A percentile compares a stretch with the other conserved stretches of the same genome.
Conservation (phyloP, 1,140 invertebrate species). For the Lanistes nyassanus region DNA sequence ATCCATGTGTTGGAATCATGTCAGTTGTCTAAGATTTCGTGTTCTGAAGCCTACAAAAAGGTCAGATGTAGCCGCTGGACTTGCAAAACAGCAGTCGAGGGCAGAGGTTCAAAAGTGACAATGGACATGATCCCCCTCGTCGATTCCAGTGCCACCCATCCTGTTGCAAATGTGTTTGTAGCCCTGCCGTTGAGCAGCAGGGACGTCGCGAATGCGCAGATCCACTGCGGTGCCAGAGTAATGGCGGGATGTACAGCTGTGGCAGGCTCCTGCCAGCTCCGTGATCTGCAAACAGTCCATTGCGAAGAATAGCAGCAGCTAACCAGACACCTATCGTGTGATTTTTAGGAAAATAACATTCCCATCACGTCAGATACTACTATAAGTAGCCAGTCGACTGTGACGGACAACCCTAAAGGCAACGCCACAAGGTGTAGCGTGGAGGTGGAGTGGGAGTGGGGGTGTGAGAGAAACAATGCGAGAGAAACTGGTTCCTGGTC, state of each 20-base stretch:
- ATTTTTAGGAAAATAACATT: neutral
- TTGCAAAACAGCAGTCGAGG: too few relatives aligned
- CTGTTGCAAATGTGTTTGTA: neutral
- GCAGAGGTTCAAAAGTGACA: constrained; percentile 2
- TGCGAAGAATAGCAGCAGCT: neutral
- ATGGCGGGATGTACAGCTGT: constrained; percentile 39
- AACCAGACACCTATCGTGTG: neutral
- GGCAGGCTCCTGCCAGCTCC: constrained; percentile 45
- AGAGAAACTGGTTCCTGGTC: neutral
- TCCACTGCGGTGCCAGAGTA: constrained; percentile 43
- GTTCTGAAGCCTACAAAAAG: too few relatives aligned
- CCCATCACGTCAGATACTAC: neutral
- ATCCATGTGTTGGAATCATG: too few relatives aligned
- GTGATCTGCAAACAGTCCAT: constrained; percentile 30
- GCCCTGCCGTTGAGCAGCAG: neutral
- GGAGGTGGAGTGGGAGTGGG: neutral
- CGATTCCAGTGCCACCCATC: neutral
- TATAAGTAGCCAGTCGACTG: neutral
- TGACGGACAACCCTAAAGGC: neutral
- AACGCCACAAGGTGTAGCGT: neutral
- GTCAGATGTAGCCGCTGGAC: too few relatives aligned
- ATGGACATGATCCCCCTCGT: neutral
- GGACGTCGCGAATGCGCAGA: constrained; percentile 17
- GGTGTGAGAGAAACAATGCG: neutral
- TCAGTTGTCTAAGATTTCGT: too few relatives aligned